phyloP scores from a whole-genome alignment of 2,113 vertebrate genomes.

The Cyprinus carpio region DNA sequence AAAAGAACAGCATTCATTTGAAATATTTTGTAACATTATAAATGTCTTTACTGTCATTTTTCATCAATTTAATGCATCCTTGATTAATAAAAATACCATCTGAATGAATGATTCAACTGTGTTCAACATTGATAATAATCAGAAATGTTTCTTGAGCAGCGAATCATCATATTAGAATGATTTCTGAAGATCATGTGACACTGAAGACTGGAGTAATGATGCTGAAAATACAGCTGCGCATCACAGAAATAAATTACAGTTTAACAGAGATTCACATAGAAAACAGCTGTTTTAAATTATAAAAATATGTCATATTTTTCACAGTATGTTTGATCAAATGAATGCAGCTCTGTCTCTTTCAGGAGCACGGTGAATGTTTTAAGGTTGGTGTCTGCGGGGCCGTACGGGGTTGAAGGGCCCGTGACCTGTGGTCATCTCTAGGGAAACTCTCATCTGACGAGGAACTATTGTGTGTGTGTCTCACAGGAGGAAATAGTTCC shows the following conservation, averaged over 20 bases:
- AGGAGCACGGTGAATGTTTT: no score
- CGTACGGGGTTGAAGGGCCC: background rate
- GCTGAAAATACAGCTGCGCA: background rate
- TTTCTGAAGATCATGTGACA: background rate
- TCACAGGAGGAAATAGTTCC: slow-evolving; percentile 57
- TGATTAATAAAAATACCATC: no score
- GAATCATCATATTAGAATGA: no score
- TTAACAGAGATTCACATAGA: background rate
- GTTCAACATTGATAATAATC: background rate
- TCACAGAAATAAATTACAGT: background rate
- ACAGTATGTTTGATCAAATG: background rate
- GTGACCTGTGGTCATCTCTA: slow-evolving; percentile 46
- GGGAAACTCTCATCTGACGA: slow-evolving; percentile 47
- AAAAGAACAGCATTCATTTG: no score
- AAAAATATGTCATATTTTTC: background rate
- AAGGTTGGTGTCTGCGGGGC: background rate
- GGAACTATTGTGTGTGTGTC: slow-evolving; percentile 51
- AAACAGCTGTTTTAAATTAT: fast-evolving
- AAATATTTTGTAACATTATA: no score
- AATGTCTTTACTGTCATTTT: no score
- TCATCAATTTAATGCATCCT: no score
- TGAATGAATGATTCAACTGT: no score
- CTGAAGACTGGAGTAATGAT: slow-evolving; percentile 3
- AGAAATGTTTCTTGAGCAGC: no score
- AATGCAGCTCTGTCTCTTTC: no score